Evolutionary conservation across 2,888 invertebrate species (phyloP).

Genomic region (Phengaris alcon): DNA sequence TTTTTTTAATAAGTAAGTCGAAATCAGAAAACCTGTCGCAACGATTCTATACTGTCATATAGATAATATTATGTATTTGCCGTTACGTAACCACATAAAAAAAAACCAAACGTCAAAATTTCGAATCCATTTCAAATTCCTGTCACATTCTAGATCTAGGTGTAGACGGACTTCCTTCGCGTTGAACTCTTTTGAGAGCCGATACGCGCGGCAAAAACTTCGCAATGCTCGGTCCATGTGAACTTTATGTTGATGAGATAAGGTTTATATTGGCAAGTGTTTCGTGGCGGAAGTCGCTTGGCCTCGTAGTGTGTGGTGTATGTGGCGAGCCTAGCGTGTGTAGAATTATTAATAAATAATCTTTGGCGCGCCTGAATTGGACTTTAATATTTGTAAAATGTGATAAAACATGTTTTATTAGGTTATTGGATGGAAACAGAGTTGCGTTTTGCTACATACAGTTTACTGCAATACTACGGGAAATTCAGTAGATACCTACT

Average conservation of each 20-base stretch:
- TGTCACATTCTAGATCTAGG: conserved; percentile 43
- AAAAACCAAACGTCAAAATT: conserved; percentile 24
- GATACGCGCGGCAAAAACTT: conserved; percentile 48
- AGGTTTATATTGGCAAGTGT: conserved; percentile 39
- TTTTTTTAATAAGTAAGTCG: too few relatives aligned
- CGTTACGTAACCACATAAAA: conserved; percentile 10
- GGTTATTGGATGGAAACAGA: too few relatives aligned
- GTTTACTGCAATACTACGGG: too few relatives aligned
- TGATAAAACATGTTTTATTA: too few relatives aligned
- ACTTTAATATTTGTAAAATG: too few relatives aligned
- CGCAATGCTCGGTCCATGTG: conserved; percentile 41
- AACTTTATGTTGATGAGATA: conserved; percentile 39
- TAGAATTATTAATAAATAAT: too few relatives aligned
- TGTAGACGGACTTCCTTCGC: conserved; percentile 58
- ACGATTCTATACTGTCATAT: too few relatives aligned
- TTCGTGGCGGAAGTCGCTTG: conserved; percentile 56
- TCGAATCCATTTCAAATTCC: conserved; percentile 37
- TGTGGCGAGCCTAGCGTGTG: conserved; percentile 33
- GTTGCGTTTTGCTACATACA: too few relatives aligned
- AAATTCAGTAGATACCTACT: too few relatives aligned
- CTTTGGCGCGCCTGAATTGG: too few relatives aligned
- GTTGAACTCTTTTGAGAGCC: conserved; percentile 64
- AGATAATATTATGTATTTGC: not conserved
- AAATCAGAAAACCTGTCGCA: too few relatives aligned
- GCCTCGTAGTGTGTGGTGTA: conserved; percentile 55